Evolutionary conservation across 2,797 vertebrate species (phyloP), one percentile per base, ranked within the genome.

Genomic region (Kryptolebias ocellatus): DNA sequence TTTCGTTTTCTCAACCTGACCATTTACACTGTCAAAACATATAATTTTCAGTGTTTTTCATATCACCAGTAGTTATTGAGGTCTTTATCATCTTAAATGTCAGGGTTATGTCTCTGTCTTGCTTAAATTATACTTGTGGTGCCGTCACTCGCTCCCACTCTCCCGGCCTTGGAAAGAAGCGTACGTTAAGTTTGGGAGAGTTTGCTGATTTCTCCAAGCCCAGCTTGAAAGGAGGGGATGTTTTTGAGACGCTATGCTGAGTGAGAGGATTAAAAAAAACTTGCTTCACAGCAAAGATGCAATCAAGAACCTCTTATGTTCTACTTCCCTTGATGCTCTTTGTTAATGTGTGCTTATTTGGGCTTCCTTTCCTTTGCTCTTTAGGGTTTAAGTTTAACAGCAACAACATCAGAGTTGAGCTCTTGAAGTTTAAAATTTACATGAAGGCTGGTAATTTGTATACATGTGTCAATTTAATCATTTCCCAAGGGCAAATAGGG

Each of bases 221-320:
- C 11, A 16, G 20, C 55, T 45, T 84, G 78, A 90, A 90, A 83
- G 74, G 74, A 24, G 18, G 18, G 24, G 18, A 20, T 75, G 44
- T 85, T 87, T 87, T 55, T 53, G 60, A 24, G 54, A 64, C 62
- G 29, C 45, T 53, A 57, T 73, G 53, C 73, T 54, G 70, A 76
- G 73, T 67, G 51, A 74, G 55, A 70, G 45, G 65, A 62, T 42
- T 12, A 67, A 65, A 77, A 51, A 34, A 56, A 44, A 20, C 67
- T 67, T 56, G 64, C 59, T 60, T 66, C 64, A 54, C 37, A 64
- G 28, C 45, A 44, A 56, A 37, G 67, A 60, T 56, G 53, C 42
- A 74, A 39, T 51, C 58, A 46, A 67, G 37, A 65, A 53, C 56
- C 53, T 75, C 81, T 83, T 53, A 64, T 76, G 83, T 81, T 58